These are phyloP conservation scores for Anoura caudifer DNA, from an alignment of 2,113 vertebrate genomes.

Conservation along the genomic window DNA sequence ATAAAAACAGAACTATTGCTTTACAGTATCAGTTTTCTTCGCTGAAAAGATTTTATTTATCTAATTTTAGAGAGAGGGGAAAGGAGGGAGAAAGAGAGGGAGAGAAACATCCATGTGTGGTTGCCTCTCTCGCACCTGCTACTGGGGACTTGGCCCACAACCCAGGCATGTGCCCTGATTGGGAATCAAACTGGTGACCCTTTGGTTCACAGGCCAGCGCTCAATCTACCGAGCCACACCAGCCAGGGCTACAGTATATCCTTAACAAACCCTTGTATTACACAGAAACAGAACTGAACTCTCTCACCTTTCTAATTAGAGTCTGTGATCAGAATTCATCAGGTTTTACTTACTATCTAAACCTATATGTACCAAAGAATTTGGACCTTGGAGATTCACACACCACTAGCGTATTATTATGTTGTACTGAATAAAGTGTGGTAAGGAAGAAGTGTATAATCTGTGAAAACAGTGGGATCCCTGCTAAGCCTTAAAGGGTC, in stretches of 20 bases:
- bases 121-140: too few species aligned
- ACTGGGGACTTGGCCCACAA: too few species aligned
- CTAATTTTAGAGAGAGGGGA: too few species aligned
- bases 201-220: too few species aligned
- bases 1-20: neutral
- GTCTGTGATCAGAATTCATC: neutral
- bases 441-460: neutral
- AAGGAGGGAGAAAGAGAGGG: too few species aligned
- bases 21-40: neutral
- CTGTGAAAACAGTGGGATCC: neutral
- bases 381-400: neutral
- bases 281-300: neutral
- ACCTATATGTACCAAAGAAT: neutral
- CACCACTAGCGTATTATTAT: neutral
- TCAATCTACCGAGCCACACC: too few species aligned
- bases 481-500: neutral
- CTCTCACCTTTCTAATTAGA: neutral
- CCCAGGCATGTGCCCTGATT: too few species aligned
- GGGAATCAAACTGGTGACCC: too few species aligned
- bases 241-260: neutral
- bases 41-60: too few species aligned
- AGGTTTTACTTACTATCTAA: neutral
- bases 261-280: neutral
- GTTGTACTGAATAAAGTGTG: neutral
- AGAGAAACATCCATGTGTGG: too few species aligned